Base-by-base conservation (phyloP, 2,888 invertebrate species). In the Catonia carolina region DNA sequence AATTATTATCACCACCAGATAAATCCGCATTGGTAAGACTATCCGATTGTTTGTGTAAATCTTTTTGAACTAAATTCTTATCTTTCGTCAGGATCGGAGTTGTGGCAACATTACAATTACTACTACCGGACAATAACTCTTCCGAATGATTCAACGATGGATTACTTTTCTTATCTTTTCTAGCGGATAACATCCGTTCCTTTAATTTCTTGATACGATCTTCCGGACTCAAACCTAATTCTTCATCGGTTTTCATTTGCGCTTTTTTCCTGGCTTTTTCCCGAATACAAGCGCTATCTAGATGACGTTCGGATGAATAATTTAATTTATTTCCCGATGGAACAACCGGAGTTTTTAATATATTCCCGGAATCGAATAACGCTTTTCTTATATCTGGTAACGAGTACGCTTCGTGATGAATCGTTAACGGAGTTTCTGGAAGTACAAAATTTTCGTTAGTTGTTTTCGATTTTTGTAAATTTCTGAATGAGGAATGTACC, bases 211-310 rank as follows among this genome's bases (percentile, higher is more conserved):
- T 74, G 56, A 83, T 73, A 66, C 79, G 82, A 60, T 84, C 83
- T 67, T 84, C 84, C 0, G 82, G 83, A 69, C 82, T 84, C n/a
- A 82, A 73, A 1, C 86, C 85, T 20, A 87, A 71, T 67, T 88
- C 86, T 62, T 84, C 83, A 68, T 88, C 86, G 56, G 84, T 84
- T 70, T 83, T 83, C 20, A 85, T 71, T 47, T 83, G 76, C 7
- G 84, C 83, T 49, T 83, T 75, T 17, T 81, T 82, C 55, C 85
- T 73, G 1, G 82, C 81, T 80, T 48, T 83, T 73, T 69, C 82
- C 79, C 65, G 82, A 78, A 18, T 77, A 70, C 0, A 80, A 71
- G 56, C 54, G 23, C 61, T 60, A 23, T 58, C 58, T 31, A 54
- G 12, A 27, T 27, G 8, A 6, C 8, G 4, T 27, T 27, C 27